Percentiles rank a stretch among this genome's conserved stretches.
These are phyloP conservation scores for Scaptomyza parva DNA, from an alignment of 2,888 invertebrate genomes.

Conservation along the genomic window DNA sequence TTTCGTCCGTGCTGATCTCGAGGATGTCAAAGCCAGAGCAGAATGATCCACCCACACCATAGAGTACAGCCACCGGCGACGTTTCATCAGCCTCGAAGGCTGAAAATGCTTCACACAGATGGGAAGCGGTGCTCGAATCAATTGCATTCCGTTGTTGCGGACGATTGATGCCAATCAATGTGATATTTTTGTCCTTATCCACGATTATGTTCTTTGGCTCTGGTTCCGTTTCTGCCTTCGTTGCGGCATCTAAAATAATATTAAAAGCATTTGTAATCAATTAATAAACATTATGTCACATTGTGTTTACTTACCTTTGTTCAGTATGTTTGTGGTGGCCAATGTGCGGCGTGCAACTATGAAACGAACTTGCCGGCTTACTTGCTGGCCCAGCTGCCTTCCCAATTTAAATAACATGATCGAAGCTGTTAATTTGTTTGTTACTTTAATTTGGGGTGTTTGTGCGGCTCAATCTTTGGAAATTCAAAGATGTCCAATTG, in stretches of 20 bases:
- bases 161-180: conserved; percentile 94
- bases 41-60: conserved; percentile 97
- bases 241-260: conserved; percentile 43
- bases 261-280: not conserved
- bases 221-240: conserved; percentile 27
- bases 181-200: conserved; percentile 88
- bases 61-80: conserved; percentile 90
- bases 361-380: conserved; percentile 47
- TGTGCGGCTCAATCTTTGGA: not conserved
- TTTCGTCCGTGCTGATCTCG: conserved; percentile 87
- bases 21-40: conserved; percentile 96
- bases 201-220: conserved; percentile 74
- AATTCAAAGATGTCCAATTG: conserved; percentile 13
- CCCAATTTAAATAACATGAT: conserved; percentile 68
- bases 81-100: conserved; percentile 91
- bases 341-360: conserved; percentile 53
- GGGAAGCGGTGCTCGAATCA: conserved; percentile 88
- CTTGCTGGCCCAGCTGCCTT: conserved; percentile 46
- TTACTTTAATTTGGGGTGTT: conserved; percentile 19
- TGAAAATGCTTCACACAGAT: conserved; percentile 90
- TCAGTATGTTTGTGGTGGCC: conserved; percentile 42
- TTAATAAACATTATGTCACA: conserved; percentile 60
- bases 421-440: not conserved
- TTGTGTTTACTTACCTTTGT: conserved; percentile 59
- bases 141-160: conserved; percentile 94